A percentile compares a stretch with the other conserved stretches of the same genome.
phyloP scores from a whole-genome alignment of 2,113 vertebrate species.

The Sminthopsis crassicaudata region DNA sequence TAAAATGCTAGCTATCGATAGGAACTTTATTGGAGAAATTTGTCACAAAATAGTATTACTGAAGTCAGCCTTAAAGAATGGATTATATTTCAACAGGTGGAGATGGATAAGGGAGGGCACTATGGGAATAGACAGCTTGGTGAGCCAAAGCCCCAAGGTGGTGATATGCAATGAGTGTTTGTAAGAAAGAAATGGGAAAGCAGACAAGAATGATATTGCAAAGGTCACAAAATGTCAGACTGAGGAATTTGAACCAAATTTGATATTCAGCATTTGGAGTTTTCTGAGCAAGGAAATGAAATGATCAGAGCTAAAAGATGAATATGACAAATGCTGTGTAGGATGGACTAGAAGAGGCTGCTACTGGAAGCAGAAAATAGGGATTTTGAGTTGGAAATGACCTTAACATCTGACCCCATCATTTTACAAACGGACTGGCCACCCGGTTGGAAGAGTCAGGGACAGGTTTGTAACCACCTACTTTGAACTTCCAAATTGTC shows the following conservation, averaged over 20 bases:
- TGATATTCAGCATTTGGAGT: not conserved
- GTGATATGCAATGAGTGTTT: not conserved
- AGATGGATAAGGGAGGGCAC: not conserved
- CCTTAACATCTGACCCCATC: not conserved
- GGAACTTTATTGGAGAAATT: not conserved
- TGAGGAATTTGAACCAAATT: not conserved
- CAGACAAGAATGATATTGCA: not conserved
- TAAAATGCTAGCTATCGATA: not conserved
- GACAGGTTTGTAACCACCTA: not conserved
- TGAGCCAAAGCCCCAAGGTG: not conserved
- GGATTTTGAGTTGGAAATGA: not conserved
- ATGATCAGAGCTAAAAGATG: not conserved
- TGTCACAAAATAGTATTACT: not conserved
- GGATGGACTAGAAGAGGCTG: not conserved
- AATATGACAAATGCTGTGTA: not conserved
- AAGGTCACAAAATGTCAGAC: constrained; percentile 1
- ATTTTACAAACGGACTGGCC: not conserved
- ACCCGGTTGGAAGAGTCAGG: not conserved
- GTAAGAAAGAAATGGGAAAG: not conserved
- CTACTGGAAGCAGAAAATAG: not conserved
- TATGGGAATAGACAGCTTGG: not conserved
- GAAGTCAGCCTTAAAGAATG: not conserved
- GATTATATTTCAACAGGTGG: not conserved
- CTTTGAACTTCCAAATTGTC: not conserved
- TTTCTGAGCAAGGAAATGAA: not conserved